Percentiles rank a stretch among this genome's conserved stretches.
Evolutionary conservation across 2,797 vertebrate genomes (phyloP).

Genomic region (Knipowitschia caucasica): DNA sequence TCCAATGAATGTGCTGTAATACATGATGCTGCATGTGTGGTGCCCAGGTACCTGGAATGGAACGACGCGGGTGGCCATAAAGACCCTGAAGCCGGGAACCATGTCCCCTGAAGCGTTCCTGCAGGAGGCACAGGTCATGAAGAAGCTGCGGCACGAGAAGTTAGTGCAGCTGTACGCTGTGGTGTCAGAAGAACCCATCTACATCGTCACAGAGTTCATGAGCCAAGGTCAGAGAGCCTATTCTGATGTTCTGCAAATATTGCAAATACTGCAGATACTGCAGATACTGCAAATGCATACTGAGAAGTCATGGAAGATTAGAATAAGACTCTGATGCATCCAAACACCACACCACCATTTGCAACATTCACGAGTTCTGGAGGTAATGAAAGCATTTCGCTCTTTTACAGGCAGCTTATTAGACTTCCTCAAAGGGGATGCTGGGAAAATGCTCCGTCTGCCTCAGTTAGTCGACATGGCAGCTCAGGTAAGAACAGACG

Average conservation of each 20-base stretch:
- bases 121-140: conserved; percentile 98
- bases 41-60: conserved; percentile 91
- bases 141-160: conserved; percentile 94
- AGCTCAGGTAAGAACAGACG: conserved; percentile 83
- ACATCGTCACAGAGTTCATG: conserved; percentile 97
- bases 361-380: background rate
- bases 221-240: conserved; percentile 81
- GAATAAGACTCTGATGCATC: too few relatives aligned
- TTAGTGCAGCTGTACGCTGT: conserved; percentile 93
- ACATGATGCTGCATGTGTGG: too few relatives aligned
- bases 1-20: background rate
- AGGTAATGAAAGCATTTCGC: background rate
- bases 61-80: conserved; percentile 92
- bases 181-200: conserved; percentile 95
- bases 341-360: too few relatives aligned
- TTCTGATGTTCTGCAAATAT: background rate
- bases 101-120: conserved; percentile 97
- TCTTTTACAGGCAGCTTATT: conserved; percentile 84
- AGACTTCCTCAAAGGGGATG: conserved; percentile 94
- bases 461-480: conserved; percentile 97
- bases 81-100: conserved; percentile 92
- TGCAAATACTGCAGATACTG: background rate
- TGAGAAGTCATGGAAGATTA: too few relatives aligned
- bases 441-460: conserved; percentile 89
- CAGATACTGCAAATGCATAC: too few relatives aligned